These are phyloP conservation scores for Drosophila sp. DNA, from an alignment of 1,140 invertebrate species.

Conservation along the genomic window DNA sequence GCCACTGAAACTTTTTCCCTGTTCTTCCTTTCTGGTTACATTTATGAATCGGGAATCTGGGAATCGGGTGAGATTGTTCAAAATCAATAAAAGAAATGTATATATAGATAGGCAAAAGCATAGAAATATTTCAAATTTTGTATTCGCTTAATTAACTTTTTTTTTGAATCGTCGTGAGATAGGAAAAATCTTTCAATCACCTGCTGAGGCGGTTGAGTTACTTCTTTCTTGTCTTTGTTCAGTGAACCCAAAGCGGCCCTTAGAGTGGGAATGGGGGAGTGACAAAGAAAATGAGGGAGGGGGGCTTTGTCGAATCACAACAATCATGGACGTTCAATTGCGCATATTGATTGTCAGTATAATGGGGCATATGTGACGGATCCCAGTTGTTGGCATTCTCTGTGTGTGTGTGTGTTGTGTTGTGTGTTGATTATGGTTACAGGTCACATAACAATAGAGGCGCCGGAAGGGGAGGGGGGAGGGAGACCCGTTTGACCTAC, in stretches of 20 bases:
- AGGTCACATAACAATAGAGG: constrained; percentile 68
- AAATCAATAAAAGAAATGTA: no score
- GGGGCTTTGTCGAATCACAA: constrained; percentile 62
- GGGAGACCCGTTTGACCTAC: not conserved
- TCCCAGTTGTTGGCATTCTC: constrained; percentile 11
- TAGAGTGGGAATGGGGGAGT: not conserved
- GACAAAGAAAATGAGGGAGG: not conserved
- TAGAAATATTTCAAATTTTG: no score
- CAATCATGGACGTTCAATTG: constrained; percentile 75
- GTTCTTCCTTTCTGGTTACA: no score
- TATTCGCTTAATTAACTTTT: no score
- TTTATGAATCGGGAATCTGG: no score
- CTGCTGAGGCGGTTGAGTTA: constrained; percentile 57
- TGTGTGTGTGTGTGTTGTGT: not conserved
- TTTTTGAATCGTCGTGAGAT: not conserved
- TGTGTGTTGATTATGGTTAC: constrained; percentile 66
- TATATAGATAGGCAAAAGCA: no score
- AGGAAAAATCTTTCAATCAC: constrained; percentile 13
- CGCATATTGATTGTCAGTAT: constrained; percentile 76
- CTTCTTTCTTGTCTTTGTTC: constrained; percentile 7
- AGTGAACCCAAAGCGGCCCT: no score
- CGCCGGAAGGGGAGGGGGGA: not conserved
- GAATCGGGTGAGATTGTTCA: no score
- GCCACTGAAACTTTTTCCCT: no score
- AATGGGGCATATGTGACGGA: constrained; percentile 45